Evolutionary conservation across 2,113 vertebrate species (phyloP), one percentile per base, ranked within the genome.

Genomic region (Solea solea): DNA sequence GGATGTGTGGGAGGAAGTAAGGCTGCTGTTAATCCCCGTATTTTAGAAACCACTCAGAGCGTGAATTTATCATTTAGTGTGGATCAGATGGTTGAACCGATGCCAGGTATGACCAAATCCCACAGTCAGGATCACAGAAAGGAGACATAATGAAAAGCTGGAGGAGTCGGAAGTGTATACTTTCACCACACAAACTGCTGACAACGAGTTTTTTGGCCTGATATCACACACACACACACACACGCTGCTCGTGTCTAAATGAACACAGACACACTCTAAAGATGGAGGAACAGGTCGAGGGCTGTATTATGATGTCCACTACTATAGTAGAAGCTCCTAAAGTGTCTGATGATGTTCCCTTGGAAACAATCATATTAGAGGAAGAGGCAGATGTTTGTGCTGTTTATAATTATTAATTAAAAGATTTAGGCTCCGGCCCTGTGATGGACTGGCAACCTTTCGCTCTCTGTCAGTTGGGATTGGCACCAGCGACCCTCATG

Each of bases 101-200:
- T 64, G 74, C 69, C 78, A 78, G 49, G 13, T 25, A 60, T 73
- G 61, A 74, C 60, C n/a, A 49, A 76, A 50, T 76, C 65, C 45
- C 27, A 41, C 63, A 69, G 34, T 34, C 3, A 40, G 15, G 68
- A 62, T 66, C 52, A 57, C 49, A 76, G 69, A 57, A 57, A 44
- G 63, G 49, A 75, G 28, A 69, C 16, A 48, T 42, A 61, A 60
- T 40, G 54, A 16, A 8, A 48, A 48, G 45, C 11, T 48, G 1
- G 10, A 13, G 5, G 2, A 54, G 45, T 8, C 65, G 53, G 40
- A 46, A 34, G 34, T 34, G 69, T 40, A 61, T 10, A 34, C 55
- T 75, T 66, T 65, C 53, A 78, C 45, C 70, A 72, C 40, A 25
- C 56, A 44, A 9, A 51, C 59, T 39, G 34, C 49, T 56, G n/a